Percentiles rank a stretch among this genome's conserved stretches.
Conservation (phyloP, 2,888 invertebrate species). For the Acrobasis suavella region DNA sequence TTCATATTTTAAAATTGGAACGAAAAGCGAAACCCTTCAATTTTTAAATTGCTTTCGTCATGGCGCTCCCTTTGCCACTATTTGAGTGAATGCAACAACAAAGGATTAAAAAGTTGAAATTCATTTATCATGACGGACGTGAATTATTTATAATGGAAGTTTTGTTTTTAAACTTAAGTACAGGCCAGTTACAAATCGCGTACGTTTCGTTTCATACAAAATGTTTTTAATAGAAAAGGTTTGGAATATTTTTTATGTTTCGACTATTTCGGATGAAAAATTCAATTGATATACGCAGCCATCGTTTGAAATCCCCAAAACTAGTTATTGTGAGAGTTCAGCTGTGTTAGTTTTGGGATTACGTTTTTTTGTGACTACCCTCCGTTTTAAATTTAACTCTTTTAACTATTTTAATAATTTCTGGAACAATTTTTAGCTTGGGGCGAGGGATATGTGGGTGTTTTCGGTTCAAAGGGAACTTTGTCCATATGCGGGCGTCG, state of each 20-base stretch:
- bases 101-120: slow-evolving; percentile 42
- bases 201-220: neutral
- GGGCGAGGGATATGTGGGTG: slow-evolving; percentile 69
- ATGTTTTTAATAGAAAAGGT: neutral
- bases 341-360: slow-evolving; percentile 79
- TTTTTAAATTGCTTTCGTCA: slow-evolving; percentile 80
- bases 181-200: neutral
- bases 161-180: slow-evolving; percentile 43
- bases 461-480: slow-evolving; percentile 65
- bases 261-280: slow-evolving; percentile 1
- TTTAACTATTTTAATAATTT: slow-evolving; percentile 81
- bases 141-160: slow-evolving; percentile 28
- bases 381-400: slow-evolving; percentile 80
- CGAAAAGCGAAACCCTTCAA: slow-evolving; percentile 78
- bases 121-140: slow-evolving; percentile 43
- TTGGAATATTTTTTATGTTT: neutral
- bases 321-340: slow-evolving; percentile 62
- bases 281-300: slow-evolving; percentile 33
- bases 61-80: slow-evolving; percentile 72
- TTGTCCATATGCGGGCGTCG: slow-evolving; percentile 65
- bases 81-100: slow-evolving; percentile 53
- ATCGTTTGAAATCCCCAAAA: slow-evolving; percentile 40
- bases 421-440: slow-evolving; percentile 69
- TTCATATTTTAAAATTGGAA: slow-evolving; percentile 78
- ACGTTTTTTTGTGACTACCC: slow-evolving; percentile 64